Percentiles rank a stretch among this genome's conserved stretches.
phyloP scores from a whole-genome alignment of 2,797 vertebrate genomes.

The Danio aesculapii region DNA sequence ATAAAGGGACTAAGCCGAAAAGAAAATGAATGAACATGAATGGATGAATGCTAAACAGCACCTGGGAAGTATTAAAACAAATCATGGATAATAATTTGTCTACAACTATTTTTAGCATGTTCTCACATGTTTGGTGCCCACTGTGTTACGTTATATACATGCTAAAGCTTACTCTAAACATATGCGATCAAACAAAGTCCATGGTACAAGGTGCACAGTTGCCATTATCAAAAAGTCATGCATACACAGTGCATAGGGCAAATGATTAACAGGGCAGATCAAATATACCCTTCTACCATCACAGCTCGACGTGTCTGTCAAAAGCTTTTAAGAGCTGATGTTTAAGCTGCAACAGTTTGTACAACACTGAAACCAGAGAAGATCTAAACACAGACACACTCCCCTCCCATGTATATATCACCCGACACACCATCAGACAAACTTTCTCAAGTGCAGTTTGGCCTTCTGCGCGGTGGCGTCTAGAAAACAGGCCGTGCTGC shows the following conservation, averaged over 20 bases:
- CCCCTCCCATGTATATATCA: conserved; percentile 13
- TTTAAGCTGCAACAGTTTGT: conserved; percentile 45
- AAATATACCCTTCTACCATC: conserved; percentile 35
- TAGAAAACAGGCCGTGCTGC: conserved; percentile 34
- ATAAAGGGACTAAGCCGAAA: no score
- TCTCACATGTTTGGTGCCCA: background rate
- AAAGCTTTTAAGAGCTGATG: conserved; percentile 38
- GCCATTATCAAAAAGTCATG: conserved; percentile 51
- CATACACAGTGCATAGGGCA: conserved; percentile 44
- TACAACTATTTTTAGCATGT: background rate
- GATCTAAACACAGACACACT: conserved; percentile 1
- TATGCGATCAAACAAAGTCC: conserved; percentile 30
- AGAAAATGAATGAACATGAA: no score
- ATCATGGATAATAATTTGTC: no score
- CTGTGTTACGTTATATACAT: background rate
- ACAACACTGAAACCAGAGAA: conserved; percentile 46
- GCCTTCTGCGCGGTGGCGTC: conserved; percentile 39
- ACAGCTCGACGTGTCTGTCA: conserved; percentile 13
- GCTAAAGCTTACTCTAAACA: background rate
- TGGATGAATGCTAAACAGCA: no score
- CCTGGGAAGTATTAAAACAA: no score
- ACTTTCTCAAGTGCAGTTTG: conserved; percentile 61
- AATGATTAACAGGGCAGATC: conserved; percentile 60
- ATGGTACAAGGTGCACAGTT: conserved; percentile 54
- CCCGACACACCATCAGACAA: conserved; percentile 50